A percentile compares a stretch with the other conserved stretches of the same genome.
phyloP scores from a whole-genome alignment of 2,888 invertebrate species.

The Drosophila bunnanda region DNA sequence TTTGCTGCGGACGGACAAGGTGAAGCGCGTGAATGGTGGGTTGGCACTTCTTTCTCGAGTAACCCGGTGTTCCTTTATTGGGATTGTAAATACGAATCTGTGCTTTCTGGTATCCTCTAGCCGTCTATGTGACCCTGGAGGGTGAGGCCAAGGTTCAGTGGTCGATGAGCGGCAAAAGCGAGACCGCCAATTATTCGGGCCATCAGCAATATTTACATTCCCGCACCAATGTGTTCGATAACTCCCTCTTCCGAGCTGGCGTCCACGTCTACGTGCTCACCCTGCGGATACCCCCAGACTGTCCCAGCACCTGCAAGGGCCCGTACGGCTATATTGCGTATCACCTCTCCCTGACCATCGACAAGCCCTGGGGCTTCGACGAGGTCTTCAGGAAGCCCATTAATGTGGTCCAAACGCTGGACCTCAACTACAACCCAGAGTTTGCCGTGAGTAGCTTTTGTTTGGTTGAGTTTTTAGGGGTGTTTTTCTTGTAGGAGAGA shows the following conservation, averaged over 20 bases:
- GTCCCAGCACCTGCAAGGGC: conserved; percentile 92
- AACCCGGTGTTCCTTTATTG: neutral
- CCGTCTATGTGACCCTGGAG: conserved; percentile 81
- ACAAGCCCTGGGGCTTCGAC: conserved; percentile 91
- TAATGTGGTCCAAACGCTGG: conserved; percentile 90
- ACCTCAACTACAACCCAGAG: conserved; percentile 90
- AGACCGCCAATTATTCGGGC: conserved; percentile 80
- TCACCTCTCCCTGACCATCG: conserved; percentile 90
- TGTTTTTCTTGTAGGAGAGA: neutral
- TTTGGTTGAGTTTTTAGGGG: neutral
- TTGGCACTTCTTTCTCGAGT: conserved; percentile 2
- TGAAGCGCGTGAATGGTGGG: conserved; percentile 81
- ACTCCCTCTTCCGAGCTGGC: conserved; percentile 78
- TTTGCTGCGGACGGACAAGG: conserved; percentile 77
- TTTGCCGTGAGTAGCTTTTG: conserved; percentile 86
- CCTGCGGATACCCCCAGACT: conserved; percentile 86
- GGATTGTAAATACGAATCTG: neutral
- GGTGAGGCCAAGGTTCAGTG: conserved; percentile 83
- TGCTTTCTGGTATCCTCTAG: conserved; percentile 48
- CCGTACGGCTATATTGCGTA: conserved; percentile 91
- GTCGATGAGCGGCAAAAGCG: conserved; percentile 81
- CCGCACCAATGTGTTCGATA: conserved; percentile 79
- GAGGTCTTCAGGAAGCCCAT: conserved; percentile 85
- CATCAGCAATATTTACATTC: conserved; percentile 82
- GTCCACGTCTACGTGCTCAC: conserved; percentile 90